Conservation (phyloP, 2,113 vertebrate genomes). For the Ceratotherium simum region DNA sequence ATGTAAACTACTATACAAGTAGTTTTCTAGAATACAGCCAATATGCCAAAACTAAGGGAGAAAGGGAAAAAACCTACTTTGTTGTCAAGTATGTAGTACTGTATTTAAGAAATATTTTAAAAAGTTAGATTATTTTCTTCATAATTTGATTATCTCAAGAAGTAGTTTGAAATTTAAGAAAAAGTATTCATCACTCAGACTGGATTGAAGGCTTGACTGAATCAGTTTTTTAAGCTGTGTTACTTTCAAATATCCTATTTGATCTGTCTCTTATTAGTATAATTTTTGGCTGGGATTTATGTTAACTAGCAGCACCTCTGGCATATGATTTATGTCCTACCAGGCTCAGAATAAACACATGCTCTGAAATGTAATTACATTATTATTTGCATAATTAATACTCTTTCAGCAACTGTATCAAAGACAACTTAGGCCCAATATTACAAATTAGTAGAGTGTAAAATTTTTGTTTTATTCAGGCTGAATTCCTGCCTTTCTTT, state of each 20-base stretch:
- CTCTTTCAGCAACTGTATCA: neutral
- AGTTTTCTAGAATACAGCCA: conserved; percentile 36
- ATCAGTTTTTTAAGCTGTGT: neutral
- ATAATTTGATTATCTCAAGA: neutral
- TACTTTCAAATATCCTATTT: neutral
- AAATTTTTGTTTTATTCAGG: conserved; percentile 24
- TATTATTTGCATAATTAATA: neutral
- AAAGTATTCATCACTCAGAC: conserved; percentile 28
- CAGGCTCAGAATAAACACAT: neutral
- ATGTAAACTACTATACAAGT: neutral
- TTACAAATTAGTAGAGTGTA: neutral
- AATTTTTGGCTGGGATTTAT: conserved; percentile 2
- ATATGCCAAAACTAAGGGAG: neutral
- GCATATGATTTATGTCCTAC: neutral
- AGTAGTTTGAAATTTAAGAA: conserved; percentile 35
- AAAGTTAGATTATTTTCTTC: conserved; percentile 46
- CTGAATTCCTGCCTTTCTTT: neutral
- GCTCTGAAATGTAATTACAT: conserved; percentile 41
- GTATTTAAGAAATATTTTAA: neutral
- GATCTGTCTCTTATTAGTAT: neutral
- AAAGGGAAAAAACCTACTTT: neutral
- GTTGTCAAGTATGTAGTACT: neutral
- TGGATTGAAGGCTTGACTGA: neutral
- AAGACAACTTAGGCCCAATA: conserved; percentile 6
- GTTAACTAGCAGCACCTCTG: neutral